These are phyloP conservation scores for Tachypleus tridentatus DNA, from an alignment of 1,140 invertebrate species.

Conservation along the genomic window DNA sequence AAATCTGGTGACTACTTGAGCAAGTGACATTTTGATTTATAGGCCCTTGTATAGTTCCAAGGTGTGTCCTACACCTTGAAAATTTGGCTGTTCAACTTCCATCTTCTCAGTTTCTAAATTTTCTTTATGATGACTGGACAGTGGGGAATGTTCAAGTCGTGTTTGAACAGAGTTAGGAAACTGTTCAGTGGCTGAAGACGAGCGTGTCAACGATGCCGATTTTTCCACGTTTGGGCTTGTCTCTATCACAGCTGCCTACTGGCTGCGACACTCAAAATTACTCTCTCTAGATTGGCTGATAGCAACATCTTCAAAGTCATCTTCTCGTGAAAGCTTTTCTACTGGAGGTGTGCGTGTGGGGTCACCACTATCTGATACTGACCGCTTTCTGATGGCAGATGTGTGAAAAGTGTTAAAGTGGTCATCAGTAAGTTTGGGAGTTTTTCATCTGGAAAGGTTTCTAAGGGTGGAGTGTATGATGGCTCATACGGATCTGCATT, in stretches of 20 bases:
- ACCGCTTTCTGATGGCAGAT: background rate
- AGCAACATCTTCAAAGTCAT: background rate
- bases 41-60: no score
- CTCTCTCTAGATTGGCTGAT: background rate
- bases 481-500: background rate
- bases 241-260: background rate
- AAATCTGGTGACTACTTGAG: no score
- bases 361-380: slow-evolving; percentile 8
- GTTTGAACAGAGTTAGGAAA: background rate
- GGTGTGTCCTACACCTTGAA: no score
- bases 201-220: background rate
- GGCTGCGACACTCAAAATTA: background rate
- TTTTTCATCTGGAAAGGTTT: slow-evolving; percentile 11
- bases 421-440: background rate
- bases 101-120: background rate
- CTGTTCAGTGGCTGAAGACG: background rate
- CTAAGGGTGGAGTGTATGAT: slow-evolving; percentile 18
- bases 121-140: background rate
- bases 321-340: slow-evolving; percentile 13
- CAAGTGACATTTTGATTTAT: no score
- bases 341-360: slow-evolving; percentile 21
- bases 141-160: background rate
- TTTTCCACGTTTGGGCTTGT: background rate
- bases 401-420: background rate
- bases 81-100: background rate